Base-by-base conservation (phyloP, 2,113 vertebrate genomes). In the Mesoclemmys tuberculata region DNA sequence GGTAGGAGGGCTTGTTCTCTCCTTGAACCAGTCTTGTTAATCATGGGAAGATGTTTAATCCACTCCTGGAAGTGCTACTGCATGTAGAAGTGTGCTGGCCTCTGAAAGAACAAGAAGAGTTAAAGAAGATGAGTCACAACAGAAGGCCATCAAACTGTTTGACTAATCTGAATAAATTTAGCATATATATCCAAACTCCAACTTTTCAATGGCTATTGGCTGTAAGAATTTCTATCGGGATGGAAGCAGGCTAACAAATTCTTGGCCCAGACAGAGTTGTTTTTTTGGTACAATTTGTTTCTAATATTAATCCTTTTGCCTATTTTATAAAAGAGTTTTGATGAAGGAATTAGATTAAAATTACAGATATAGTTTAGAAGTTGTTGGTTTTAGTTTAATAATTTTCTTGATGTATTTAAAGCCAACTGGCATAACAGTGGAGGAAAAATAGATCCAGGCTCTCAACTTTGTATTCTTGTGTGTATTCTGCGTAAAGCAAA, bases 181-280 rank as follows among this genome's bases (percentile, higher is more conserved):
- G 38, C 68, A 74, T 74, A 74, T 26, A 38, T 68, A 68, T 68
- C 5, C 64, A 68, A n/a, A 41, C 38, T 38, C n/a, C 26, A 64
- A 18, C 31, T 41, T 10, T 41, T 41, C 5, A 0, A 0, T 21
- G 77, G 46, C 1, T 2, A 68, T 19, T 80, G 5, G 29, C 12
- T 78, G 7, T 44, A 80, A 61, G 87, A 80, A 84, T 77, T 29
- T 87, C 11, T 41, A 13, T 7, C 44, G 12, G 79, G 35, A 48
- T 24, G 35, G 8, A 22, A 56, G 16, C 9, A 68, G 41, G 75
- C 93, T 86, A 75, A 49, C 3, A 46, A 4, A 1, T 38, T 41
- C n/a, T 74, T 74, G 10, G 21, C 21, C 35, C 21, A 0, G 1
- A 24, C 46, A 80, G 2, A 1, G 1, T 77, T 81, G 1, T 7